Base-by-base conservation (phyloP, 1,140 invertebrate species). In the Heliconius hewitsoni region DNA sequence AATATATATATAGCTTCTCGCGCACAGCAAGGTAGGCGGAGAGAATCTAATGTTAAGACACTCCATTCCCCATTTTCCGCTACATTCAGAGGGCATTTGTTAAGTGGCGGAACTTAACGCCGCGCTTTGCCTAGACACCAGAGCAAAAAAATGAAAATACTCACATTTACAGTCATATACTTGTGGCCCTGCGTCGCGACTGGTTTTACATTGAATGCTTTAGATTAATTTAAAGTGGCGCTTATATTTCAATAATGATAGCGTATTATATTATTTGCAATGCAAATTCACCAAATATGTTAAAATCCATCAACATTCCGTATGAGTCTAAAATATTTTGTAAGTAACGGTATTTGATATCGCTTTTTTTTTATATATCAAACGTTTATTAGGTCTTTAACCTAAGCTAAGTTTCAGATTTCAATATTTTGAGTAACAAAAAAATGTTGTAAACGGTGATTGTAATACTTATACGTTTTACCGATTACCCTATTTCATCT, bases 351-450 rank as follows among this genome's bases (percentile, higher is more conserved):
- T 78, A 78, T 46, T 46, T 46, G n/a, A 75, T 71, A 57, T 42
- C 34, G 46, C 52, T 74, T 52, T 80, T 73, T 74, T 70, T 34
- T 30, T 30, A 1, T 74, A 71, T 30, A 57, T 57, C 1, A 57
- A 16, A 30, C 18, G 8, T 57, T 76, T 76, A 73, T 74, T 52
- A 46, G 81, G 74, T 82, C 78, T 72, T 79, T 82, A 79, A 82
- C 81, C 81, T 73, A 42, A 72, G 66, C n/a, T 55, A 9, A 13
- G 60, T 30, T 27, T 30, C 23, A 66, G 9, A 66, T 66, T 66
- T 66, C 23, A 66, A 30, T 66, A 66, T 66, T 66, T 60, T 23
- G 8, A 60, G 8, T 60, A 23, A 9, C n/a, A 52, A 52, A 60
- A 60, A 60, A 27, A 27, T 0, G 5, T 46, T 11, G 19, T 57